These are phyloP conservation scores for Yasuhikotakia modesta DNA, from an alignment of 2,797 vertebrate genomes.

Conservation along the genomic window DNA sequence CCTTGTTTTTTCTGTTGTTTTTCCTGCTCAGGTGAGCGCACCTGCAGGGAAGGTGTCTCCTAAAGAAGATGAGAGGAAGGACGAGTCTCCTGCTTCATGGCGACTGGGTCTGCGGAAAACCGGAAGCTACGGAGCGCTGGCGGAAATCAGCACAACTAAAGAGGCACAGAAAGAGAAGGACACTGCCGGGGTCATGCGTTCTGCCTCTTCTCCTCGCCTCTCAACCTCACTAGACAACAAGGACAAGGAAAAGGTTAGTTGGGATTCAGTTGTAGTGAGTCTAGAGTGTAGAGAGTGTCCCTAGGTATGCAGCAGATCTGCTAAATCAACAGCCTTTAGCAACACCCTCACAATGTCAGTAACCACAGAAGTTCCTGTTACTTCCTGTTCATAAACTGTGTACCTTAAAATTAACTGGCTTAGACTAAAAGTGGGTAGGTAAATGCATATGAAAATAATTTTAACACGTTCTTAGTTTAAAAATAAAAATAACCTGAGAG, in stretches of 20 bases:
- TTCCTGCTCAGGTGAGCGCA: constrained; percentile 73
- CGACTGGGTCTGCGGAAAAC: constrained; percentile 93
- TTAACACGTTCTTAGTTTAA: no score
- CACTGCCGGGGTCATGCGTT: constrained; percentile 92
- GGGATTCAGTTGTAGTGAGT: neutral
- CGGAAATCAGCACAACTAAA: constrained; percentile 96
- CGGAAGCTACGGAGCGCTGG: constrained; percentile 94
- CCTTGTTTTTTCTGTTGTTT: neutral
- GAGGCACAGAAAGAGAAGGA: constrained; percentile 96
- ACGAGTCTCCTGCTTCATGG: constrained; percentile 97
- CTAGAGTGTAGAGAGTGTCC: neutral
- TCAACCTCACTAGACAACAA: constrained; percentile 96
- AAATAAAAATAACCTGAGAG: no score
- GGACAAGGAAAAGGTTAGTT: constrained; percentile 81
- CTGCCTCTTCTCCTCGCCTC: constrained; percentile 95
- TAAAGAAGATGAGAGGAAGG: constrained; percentile 94
- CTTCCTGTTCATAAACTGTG: no score
- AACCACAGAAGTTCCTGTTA: no score
- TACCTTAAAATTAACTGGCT: no score
- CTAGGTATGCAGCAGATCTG: no score
- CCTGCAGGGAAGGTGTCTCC: constrained; percentile 83
- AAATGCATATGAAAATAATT: no score
- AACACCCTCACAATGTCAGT: no score
- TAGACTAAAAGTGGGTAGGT: no score
- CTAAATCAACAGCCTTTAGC: no score